These are phyloP conservation scores for Rhabdornis inornatus DNA, from an alignment of 2,113 vertebrate genomes.

Conservation along the genomic window DNA sequence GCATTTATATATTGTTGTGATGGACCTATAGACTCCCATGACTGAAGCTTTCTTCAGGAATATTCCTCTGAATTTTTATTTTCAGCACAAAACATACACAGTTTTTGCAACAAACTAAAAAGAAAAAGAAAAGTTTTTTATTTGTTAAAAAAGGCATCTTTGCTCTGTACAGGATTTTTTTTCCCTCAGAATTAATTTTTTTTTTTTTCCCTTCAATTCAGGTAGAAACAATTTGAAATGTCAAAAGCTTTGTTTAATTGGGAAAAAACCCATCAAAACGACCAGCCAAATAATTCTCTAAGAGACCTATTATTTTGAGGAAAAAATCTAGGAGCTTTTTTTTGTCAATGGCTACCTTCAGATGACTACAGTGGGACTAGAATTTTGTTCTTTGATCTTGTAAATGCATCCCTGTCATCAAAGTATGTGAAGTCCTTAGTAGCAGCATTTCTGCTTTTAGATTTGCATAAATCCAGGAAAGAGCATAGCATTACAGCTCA, in stretches of 20 bases:
- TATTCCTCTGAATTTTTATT: background rate
- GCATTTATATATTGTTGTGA: background rate
- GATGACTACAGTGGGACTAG: background rate
- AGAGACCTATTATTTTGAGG: background rate
- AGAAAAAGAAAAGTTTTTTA: background rate
- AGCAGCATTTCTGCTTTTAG: background rate
- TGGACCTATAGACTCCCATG: background rate
- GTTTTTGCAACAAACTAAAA: background rate
- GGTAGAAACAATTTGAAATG: background rate
- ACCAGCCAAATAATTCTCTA: background rate
- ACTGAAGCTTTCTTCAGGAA: background rate
- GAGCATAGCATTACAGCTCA: background rate
- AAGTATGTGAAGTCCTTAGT: background rate
- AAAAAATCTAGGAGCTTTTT: background rate
- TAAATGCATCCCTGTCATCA: background rate
- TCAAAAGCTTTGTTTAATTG: background rate
- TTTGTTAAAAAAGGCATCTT: background rate
- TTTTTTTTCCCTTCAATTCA: accelerated
- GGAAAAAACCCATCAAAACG: background rate
- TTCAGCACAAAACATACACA: background rate
- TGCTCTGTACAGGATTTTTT: background rate
- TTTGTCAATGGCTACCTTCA: background rate
- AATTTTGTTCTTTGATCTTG: constrained; percentile 6
- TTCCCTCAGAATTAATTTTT: background rate
- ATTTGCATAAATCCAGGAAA: constrained; percentile 23